phyloP scores from a whole-genome alignment of 2,888 invertebrate species.

The Lycophotia porphyrea region DNA sequence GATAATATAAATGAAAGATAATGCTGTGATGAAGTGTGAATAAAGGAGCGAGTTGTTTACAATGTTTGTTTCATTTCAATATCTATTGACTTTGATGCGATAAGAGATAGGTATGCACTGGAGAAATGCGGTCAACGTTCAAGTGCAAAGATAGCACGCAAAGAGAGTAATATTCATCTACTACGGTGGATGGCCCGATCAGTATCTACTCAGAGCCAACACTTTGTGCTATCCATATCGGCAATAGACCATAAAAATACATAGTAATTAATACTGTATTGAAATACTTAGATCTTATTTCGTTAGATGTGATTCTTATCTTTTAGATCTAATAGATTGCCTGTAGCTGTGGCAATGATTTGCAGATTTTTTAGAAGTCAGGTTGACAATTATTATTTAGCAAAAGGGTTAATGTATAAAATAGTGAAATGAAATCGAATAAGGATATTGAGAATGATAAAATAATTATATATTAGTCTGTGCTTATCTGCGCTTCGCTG shows the following conservation, averaged over 20 bases:
- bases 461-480: no score
- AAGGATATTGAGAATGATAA: background rate
- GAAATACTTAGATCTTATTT: background rate
- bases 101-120: slow-evolving; percentile 12
- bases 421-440: no score
- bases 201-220: background rate
- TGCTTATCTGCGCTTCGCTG: no score
- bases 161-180: background rate
- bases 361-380: background rate
- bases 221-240: background rate
- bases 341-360: no score
- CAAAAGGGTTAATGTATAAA: no score
- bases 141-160: slow-evolving; percentile 31
- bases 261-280: no score
- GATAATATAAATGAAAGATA: slow-evolving; percentile 49
- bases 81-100: slow-evolving; percentile 20
- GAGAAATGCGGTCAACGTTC: slow-evolving; percentile 38
- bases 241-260: background rate
- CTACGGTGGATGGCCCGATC: slow-evolving; percentile 1
- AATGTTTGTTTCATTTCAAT: slow-evolving; percentile 67
- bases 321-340: background rate
- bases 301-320: background rate
- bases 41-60: slow-evolving; percentile 78
- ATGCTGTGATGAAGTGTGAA: slow-evolving; percentile 73
- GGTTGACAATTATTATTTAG: background rate